Evolutionary conservation across 2,888 invertebrate species (phyloP), one percentile per base, ranked within the genome.

Genomic region (Macrophya annulata): DNA sequence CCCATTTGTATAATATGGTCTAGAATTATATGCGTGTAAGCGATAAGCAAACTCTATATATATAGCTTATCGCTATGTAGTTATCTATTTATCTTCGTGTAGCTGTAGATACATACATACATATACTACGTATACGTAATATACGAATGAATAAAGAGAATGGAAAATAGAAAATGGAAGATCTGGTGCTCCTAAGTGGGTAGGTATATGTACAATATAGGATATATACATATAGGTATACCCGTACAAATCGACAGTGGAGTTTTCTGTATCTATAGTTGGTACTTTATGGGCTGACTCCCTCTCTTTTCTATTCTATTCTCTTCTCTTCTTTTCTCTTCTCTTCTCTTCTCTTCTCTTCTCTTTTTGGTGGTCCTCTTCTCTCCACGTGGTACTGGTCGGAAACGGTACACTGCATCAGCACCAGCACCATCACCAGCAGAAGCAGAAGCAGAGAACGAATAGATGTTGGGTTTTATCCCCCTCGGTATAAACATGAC

Each of bases 401-500:
- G 74, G 48, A 74, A 74, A 31, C 83, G 48, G 48, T 65, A 83
- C 48, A 48, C 68, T 68, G 71, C 81, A 79, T 55, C 76, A n/a
- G 45, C 48, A 76, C 21, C 76, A 51, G 25, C 72, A 43, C 25
- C 37, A 71, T 37, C 45, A 45, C 40, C 76, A 76, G 76, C 48
- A 77, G 25, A 31, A 77, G 55, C 55, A 55, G 77, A 62, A 81
- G 81, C 83, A 68, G 83, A 25, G 37, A 83, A 86, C 87, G 87
- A 87, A 86, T 88, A 88, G 89, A 86, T 86, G 86, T 88, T 87
- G 87, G 88, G 88, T 89, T 90, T 91, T 91, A 90, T 90, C 90
- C 89, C 90, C 89, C 88, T 89, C 87, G 88, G 89, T 90, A 91
- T 91, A 91, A 90, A 91, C 90, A 91, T 90, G 90, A 89, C 89